Conservation (phyloP, 1,140 invertebrate species). For the Sarcophaga peregrina region DNA sequence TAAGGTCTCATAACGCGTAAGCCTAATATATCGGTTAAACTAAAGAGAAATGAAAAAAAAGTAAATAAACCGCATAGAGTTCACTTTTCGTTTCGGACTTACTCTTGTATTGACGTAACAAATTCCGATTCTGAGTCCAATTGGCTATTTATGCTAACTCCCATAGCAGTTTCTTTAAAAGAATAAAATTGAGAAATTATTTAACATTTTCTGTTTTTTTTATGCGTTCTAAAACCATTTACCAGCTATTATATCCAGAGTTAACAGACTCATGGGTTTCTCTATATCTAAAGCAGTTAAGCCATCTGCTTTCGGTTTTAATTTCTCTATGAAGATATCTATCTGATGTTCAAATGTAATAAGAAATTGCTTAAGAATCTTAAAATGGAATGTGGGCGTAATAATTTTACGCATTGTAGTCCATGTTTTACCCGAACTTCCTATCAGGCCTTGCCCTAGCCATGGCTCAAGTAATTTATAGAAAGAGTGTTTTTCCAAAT, state of each 20-base stretch:
- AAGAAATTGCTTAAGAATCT: constrained; percentile 80
- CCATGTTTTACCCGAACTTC: constrained; percentile 65
- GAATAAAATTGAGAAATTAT: too few relatives aligned
- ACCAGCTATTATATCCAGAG: constrained; percentile 66
- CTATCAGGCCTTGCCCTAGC: constrained; percentile 76
- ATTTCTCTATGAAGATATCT: constrained; percentile 72
- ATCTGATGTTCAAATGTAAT: constrained; percentile 80
- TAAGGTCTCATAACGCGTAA: constrained; percentile 56
- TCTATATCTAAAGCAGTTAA: constrained; percentile 51
- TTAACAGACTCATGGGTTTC: constrained; percentile 49
- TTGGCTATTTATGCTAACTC: constrained; percentile 79
- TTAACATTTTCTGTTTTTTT: too few relatives aligned
- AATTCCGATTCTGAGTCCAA: constrained; percentile 76
- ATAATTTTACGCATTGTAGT: constrained; percentile 67
- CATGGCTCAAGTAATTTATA: constrained; percentile 68
- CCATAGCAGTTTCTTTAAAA: constrained; percentile 84
- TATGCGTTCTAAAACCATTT: too few relatives aligned
- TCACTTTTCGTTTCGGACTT: constrained; percentile 51
- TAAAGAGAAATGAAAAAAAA: constrained; percentile 40
- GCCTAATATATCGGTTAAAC: constrained; percentile 53
- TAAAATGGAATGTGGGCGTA: constrained; percentile 85
- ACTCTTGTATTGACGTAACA: constrained; percentile 77
- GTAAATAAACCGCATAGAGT: not conserved
- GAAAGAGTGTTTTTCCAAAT: constrained; percentile 55
- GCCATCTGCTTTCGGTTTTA: constrained; percentile 68